Evolutionary conservation across 2,888 invertebrate species (phyloP), one percentile per base, ranked within the genome.

Genomic region (Nebria brevicollis): DNA sequence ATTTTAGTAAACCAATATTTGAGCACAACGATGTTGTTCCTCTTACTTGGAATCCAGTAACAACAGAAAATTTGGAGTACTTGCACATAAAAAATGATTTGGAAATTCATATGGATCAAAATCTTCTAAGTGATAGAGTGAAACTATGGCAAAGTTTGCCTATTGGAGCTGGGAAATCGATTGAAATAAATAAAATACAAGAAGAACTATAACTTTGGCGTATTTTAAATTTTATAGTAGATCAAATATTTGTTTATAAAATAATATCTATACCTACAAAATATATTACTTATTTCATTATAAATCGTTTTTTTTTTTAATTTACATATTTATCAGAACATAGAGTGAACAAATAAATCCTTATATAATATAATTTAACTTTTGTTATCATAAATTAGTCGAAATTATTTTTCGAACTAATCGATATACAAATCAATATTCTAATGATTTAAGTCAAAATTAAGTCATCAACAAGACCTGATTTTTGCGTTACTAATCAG

Each of bases 1-100:
- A 43, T 78, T 73, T 42, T 86, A 95, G 95, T 75, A 92, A 95
- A 88, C 95, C 95, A 0, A 94, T 91, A 11, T 90, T 93, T 0
- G 88, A 91, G 20, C 85, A 90, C 3, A 88, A 88, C 7, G 83
- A 87, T 3, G 81, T 90, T 15, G 86, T 89, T 34, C 87, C 88
- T 11, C 83, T 90, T 0, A 90, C 91, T 83, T 95, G 95, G 95
- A 86, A 89, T 54, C 91, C 93, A 13, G 90, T 92, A 0, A 88
- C 89, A 7, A 1, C 85, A 85, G 77, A 85, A 80, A 89, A 85
- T 83, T 90, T 91, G 90, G 94, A 92, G 87, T 93, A 93, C 83
- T 88, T 89, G 66, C 85, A 87, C 82, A 89, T 93, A 68, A 90
- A 91, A 72, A 89, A 90, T 68, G 88, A 90, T 7, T 85, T 86